Percentiles rank a stretch among this genome's conserved stretches.
Evolutionary conservation across 1,140 invertebrate genomes (phyloP).

Genomic region (Probaryconus sp.): DNA sequence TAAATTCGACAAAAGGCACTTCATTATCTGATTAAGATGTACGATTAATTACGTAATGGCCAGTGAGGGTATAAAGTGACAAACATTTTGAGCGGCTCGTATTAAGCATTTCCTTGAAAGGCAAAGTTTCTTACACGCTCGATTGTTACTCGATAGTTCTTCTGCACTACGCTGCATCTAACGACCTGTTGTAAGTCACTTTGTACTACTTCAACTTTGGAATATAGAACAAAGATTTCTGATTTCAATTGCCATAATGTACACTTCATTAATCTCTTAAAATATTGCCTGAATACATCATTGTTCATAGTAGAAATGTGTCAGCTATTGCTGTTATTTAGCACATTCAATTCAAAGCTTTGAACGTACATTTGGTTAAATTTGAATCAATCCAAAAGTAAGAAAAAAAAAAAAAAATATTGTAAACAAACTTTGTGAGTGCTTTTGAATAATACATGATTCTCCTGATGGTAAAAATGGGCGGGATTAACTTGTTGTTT

Average conservation of each 20-base stretch:
- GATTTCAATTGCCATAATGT: constrained; percentile 56
- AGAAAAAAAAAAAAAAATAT: no score
- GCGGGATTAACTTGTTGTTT: no score
- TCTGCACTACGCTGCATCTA: constrained; percentile 26
- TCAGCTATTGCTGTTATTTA: no score
- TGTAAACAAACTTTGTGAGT: no score
- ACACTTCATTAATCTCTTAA: constrained; percentile 40
- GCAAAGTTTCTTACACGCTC: constrained; percentile 43
- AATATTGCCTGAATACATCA: constrained; percentile 7
- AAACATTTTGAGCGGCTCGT: constrained; percentile 37
- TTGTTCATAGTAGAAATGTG: no score
- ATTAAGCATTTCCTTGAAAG: constrained; percentile 45
- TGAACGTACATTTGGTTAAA: no score
- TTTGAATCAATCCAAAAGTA: no score
- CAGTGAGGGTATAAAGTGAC: constrained; percentile 34
- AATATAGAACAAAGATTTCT: constrained; percentile 44
- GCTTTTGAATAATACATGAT: no score
- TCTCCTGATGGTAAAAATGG: no score
- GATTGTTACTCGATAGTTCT: constrained; percentile 52
- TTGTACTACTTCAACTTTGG: constrained; percentile 39
- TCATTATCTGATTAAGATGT: constrained; percentile 42
- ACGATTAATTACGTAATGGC: constrained; percentile 58
- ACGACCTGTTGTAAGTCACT: constrained; percentile 44
- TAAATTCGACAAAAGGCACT: constrained; percentile 15
- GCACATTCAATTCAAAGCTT: no score